A percentile compares a stretch with the other conserved stretches of the same genome.
Evolutionary conservation across 1,140 invertebrate genomes (phyloP).

Genomic region (Chlorops oryzae): DNA sequence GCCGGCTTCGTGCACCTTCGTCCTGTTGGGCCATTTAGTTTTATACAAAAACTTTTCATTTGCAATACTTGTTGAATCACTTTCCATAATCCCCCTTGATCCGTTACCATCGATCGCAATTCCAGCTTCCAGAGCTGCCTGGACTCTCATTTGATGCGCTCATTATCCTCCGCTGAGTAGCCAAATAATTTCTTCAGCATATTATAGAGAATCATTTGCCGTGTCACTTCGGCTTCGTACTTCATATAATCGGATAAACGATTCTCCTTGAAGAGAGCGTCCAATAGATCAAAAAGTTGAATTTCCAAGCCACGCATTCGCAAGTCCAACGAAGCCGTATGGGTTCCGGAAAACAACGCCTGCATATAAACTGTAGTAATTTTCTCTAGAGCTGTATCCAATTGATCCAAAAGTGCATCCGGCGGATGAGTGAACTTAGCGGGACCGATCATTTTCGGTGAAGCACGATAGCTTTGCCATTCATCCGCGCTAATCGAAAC

Average conservation of each 20-base stretch:
- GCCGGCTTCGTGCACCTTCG: too few relatives aligned
- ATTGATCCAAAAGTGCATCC: slow-evolving; percentile 25
- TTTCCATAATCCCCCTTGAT: too few relatives aligned
- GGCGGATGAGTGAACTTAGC: slow-evolving; percentile 20
- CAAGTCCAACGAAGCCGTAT: slow-evolving; percentile 31
- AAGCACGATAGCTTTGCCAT: slow-evolving; percentile 17
- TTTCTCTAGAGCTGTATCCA: slow-evolving; percentile 30
- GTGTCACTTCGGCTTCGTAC: slow-evolving; percentile 40
- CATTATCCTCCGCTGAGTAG: slow-evolving; percentile 23
- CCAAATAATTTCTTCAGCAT: slow-evolving; percentile 41
- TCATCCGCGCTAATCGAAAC: too few relatives aligned
- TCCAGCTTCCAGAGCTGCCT: too few relatives aligned
- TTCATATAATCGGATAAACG: slow-evolving; percentile 39
- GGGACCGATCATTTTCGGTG: slow-evolving; percentile 26
- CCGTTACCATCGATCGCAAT: too few relatives aligned
- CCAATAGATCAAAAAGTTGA: slow-evolving; percentile 34
- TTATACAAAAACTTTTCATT: too few relatives aligned
- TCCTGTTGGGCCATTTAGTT: too few relatives aligned
- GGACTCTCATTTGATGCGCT: neutral
- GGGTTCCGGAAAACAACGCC: slow-evolving; percentile 32
- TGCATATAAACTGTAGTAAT: slow-evolving; percentile 37
- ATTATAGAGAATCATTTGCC: slow-evolving; percentile 43
- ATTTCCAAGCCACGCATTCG: slow-evolving; percentile 29
- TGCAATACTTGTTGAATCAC: too few relatives aligned
- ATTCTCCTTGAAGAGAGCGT: slow-evolving; percentile 32